phyloP scores from a whole-genome alignment of 2,797 vertebrate genomes.

The Macropus fuliginosus region DNA sequence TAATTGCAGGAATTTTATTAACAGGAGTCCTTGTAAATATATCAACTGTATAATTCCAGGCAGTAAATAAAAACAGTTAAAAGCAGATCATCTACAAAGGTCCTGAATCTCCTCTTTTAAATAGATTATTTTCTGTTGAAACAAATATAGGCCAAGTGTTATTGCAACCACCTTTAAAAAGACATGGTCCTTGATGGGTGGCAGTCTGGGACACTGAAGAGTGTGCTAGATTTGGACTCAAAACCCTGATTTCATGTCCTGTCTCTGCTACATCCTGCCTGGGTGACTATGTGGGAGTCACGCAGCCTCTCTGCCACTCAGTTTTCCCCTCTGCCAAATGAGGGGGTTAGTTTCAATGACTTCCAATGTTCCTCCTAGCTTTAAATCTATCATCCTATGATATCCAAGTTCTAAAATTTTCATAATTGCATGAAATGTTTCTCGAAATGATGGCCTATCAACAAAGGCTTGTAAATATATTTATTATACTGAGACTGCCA shows the following conservation, averaged over 20 bases:
- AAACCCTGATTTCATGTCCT: not conserved
- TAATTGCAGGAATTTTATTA: conserved; percentile 71
- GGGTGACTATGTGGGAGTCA: not conserved
- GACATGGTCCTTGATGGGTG: not conserved
- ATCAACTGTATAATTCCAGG: conserved; percentile 68
- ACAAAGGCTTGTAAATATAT: conserved; percentile 36
- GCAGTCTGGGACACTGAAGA: not conserved
- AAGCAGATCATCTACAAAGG: conserved; percentile 41
- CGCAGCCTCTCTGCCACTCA: not conserved
- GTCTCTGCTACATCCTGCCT: not conserved
- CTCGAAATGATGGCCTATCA: conserved; percentile 35
- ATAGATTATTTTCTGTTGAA: not conserved
- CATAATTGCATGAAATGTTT: conserved; percentile 11
- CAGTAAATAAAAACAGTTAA: conserved; percentile 40
- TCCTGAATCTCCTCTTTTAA: conserved; percentile 16
- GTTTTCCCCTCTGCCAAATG: not conserved
- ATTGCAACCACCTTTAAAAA: conserved; percentile 22
- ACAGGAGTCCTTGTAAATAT: conserved; percentile 78
- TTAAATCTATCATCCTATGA: not conserved
- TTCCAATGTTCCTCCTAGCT: not conserved
- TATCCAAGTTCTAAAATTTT: conserved; percentile 22
- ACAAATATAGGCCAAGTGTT: conserved; percentile 26
- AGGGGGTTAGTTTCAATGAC: not conserved
- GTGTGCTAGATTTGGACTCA: not conserved
- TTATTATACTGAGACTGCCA: conserved; percentile 41